A percentile compares a stretch with the other conserved stretches of the same genome.
These are phyloP conservation scores for Sphaerophoria rueppellii DNA, from an alignment of 2,888 invertebrate genomes.

Conservation along the genomic window DNA sequence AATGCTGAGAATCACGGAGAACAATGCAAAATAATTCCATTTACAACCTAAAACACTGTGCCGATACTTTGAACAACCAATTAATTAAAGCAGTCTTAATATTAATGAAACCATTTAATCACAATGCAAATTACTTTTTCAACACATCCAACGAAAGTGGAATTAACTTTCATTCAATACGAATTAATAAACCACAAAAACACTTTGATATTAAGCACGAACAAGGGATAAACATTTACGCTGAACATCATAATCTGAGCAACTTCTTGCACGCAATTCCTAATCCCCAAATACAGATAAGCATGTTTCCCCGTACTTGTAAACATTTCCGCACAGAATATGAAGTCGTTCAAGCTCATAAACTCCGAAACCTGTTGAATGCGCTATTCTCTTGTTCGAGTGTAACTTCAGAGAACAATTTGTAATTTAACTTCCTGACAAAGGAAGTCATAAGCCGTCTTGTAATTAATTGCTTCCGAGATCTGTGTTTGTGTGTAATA, in stretches of 20 bases:
- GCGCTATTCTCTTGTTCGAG: background rate
- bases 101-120: slow-evolving; percentile 12
- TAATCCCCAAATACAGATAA: slow-evolving; percentile 9
- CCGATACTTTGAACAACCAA: background rate
- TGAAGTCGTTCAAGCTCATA: background rate
- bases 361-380: slow-evolving; percentile 22
- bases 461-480: slow-evolving; percentile 30
- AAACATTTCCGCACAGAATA: background rate
- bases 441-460: slow-evolving; percentile 18
- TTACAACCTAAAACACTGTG: background rate
- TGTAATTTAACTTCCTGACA: slow-evolving; percentile 1
- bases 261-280: slow-evolving; percentile 28
- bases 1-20: too few relatives aligned
- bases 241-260: slow-evolving; percentile 14
- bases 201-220: background rate
- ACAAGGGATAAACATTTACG: slow-evolving; percentile 6
- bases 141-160: background rate
- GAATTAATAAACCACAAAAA: slow-evolving; percentile 19
- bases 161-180: slow-evolving; percentile 16
- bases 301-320: background rate
- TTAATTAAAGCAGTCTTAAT: background rate
- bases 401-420: background rate
- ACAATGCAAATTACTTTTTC: slow-evolving; percentile 16
- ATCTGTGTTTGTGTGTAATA: background rate
- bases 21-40: too few relatives aligned